Percentiles rank a stretch among this genome's conserved stretches.
These are phyloP conservation scores for Heterotis niloticus DNA, from an alignment of 2,113 vertebrate species.

Conservation along the genomic window DNA sequence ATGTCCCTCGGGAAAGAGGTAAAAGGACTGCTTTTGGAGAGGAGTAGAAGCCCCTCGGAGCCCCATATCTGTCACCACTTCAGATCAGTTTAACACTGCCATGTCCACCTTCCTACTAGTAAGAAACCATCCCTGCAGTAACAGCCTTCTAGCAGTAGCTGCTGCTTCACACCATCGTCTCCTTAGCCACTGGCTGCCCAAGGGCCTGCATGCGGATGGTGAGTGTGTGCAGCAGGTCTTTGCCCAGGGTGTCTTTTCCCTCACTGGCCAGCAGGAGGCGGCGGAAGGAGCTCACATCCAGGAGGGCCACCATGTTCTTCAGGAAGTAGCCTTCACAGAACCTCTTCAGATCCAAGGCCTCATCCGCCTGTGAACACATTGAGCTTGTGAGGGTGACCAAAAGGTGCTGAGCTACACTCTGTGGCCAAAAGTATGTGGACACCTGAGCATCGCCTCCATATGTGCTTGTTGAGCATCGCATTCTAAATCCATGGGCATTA, in stretches of 20 bases:
- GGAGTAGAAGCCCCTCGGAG: too few relatives aligned
- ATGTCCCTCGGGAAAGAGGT: too few relatives aligned
- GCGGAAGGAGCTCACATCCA: conserved; percentile 46
- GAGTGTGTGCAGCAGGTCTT: conserved; percentile 26
- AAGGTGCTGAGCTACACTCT: background rate
- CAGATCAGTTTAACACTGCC: background rate
- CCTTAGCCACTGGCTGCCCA: conserved; percentile 29
- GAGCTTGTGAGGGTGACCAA: background rate
- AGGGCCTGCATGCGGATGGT: conserved; percentile 33
- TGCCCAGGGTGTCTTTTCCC: conserved; percentile 17
- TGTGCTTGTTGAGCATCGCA: too few relatives aligned
- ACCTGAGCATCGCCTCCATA: too few relatives aligned
- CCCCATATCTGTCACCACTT: too few relatives aligned
- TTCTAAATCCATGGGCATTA: too few relatives aligned
- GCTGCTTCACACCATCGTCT: conserved; percentile 29
- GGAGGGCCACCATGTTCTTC: conserved; percentile 74
- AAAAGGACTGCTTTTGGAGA: too few relatives aligned
- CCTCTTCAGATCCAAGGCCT: conserved; percentile 62
- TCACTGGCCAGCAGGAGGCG: conserved; percentile 22
- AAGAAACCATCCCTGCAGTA: conserved; percentile 1
- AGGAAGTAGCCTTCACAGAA: conserved; percentile 75
- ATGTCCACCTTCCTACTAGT: background rate
- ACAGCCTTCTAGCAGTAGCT: background rate
- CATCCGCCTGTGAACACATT: conserved; percentile 55
- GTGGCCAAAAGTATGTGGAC: too few relatives aligned